phyloP scores from a whole-genome alignment of 2,113 vertebrate species.

The Lycocorax pyrrhopterus region DNA sequence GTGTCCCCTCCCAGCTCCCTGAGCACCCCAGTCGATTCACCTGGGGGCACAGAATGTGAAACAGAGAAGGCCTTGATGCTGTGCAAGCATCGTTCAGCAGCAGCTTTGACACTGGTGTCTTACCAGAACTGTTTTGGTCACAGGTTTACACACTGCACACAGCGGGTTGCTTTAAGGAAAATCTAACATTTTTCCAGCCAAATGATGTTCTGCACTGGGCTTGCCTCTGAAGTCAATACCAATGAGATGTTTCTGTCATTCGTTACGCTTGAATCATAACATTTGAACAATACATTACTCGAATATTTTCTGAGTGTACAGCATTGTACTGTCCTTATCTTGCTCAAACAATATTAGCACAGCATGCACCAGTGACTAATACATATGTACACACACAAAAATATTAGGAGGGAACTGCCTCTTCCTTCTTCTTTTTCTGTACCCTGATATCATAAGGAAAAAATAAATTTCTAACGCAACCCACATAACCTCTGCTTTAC shows the following conservation, averaged over 20 bases:
- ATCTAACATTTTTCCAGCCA: not conserved
- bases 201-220: not conserved
- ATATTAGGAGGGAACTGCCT: not conserved
- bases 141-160: not conserved
- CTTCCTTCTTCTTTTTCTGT: not conserved
- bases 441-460: not conserved
- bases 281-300: not conserved
- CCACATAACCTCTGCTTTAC: not conserved
- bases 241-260: not conserved
- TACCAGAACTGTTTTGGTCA: not conserved
- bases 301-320: not conserved
- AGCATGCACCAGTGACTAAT: not conserved
- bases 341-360: not conserved
- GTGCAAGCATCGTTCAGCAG: not conserved
- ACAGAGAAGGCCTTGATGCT: not conserved
- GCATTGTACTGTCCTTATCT: not conserved
- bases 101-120: not conserved
- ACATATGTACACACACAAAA: not conserved
- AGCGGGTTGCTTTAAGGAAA: not conserved
- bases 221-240: not conserved
- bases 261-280: not conserved
- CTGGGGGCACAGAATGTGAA: not conserved
- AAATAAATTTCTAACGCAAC: not conserved
- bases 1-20: not conserved
- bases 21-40: rapidly evolving